These are phyloP conservation scores for Alouatta caraya DNA, from an alignment of 2,797 vertebrate species.

Conservation along the genomic window DNA sequence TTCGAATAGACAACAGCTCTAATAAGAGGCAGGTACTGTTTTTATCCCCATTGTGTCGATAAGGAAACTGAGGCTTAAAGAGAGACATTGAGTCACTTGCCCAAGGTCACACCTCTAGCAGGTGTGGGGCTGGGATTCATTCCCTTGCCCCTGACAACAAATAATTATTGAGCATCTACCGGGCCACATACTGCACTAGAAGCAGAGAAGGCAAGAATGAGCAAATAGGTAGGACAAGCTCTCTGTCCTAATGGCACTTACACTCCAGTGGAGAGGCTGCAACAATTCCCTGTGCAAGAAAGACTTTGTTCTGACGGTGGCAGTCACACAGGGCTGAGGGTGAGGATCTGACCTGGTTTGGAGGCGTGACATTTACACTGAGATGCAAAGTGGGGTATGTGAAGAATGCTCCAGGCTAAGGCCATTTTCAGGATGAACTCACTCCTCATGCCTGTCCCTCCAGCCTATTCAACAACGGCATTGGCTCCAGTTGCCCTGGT, in stretches of 20 bases:
- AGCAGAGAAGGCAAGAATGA: accelerated
- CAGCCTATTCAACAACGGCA: not conserved
- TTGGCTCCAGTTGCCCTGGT: not conserved
- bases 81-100: not conserved
- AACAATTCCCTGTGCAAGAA: accelerated
- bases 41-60: not conserved
- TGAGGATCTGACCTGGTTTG: not conserved
- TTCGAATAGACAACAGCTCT: not conserved
- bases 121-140: not conserved
- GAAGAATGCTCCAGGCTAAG: not conserved
- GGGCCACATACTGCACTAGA: not conserved
- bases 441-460: too few relatives aligned
- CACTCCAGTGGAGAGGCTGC: not conserved
- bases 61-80: not conserved
- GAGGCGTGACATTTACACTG: not conserved
- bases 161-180: not conserved
- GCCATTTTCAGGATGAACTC: not conserved
- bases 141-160: not conserved
- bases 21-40: not conserved
- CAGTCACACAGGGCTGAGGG: not conserved
- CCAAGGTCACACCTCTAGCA: not conserved
- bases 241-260: not conserved
- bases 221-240: not conserved
- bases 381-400: not conserved
- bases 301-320: not conserved